phyloP scores from a whole-genome alignment of 1,140 invertebrate genomes.

The Neelides sp. region DNA sequence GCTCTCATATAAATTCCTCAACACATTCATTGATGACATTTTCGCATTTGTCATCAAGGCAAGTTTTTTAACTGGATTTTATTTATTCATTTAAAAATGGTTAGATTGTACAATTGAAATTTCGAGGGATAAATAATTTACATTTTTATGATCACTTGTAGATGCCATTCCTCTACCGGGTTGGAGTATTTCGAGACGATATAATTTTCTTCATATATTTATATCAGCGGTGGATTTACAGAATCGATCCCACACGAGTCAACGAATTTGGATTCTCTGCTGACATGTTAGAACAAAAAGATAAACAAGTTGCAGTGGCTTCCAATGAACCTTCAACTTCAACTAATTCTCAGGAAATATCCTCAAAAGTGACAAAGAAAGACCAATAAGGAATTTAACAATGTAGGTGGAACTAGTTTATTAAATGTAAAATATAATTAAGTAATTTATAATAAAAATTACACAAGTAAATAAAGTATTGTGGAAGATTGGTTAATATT shows the following conservation, averaged over 20 bases:
- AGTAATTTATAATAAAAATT: too few relatives aligned
- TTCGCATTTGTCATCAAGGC: constrained; percentile 99
- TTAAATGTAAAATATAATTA: too few relatives aligned
- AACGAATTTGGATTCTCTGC: constrained; percentile 77
- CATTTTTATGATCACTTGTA: constrained; percentile 35
- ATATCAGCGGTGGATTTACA: constrained; percentile 97
- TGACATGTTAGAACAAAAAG: not conserved
- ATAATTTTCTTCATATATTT: constrained; percentile 97
- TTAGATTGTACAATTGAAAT: constrained; percentile 67
- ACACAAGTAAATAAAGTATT: too few relatives aligned
- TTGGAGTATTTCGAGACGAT: constrained; percentile 74
- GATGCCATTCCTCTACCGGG: constrained; percentile 90
- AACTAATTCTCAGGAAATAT: too few relatives aligned
- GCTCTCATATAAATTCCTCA: constrained; percentile 99
- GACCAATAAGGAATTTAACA: too few relatives aligned
- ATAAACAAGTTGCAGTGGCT: too few relatives aligned
- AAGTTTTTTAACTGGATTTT: too few relatives aligned
- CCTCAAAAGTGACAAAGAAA: too few relatives aligned
- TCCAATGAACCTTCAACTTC: too few relatives aligned
- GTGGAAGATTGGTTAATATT: too few relatives aligned
- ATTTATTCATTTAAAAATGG: too few relatives aligned
- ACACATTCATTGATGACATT: constrained; percentile 99
- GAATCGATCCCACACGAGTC: constrained; percentile 78
- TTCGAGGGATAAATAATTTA: not conserved
- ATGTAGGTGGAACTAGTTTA: too few relatives aligned